Base-by-base conservation (phyloP, 2,888 invertebrate species). In the Melinopterus prodromus region DNA sequence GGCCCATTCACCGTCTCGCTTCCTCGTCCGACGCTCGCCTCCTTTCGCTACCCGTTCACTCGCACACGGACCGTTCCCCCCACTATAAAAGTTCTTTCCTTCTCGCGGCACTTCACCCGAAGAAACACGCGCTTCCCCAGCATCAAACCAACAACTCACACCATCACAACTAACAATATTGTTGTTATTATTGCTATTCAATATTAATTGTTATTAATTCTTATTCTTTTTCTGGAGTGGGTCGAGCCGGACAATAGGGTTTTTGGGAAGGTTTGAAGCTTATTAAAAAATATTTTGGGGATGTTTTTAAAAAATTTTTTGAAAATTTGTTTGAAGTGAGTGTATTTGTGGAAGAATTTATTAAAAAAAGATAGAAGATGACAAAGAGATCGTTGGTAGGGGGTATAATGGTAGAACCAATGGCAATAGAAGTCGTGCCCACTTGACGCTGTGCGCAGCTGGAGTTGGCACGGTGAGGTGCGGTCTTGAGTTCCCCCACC, bases 391-490 rank as follows among this genome's bases (percentile, higher is more conserved):
- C 12, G 72, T 26, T 16, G 88, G 88, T 87, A 89, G 88, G 89
- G 89, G 88, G 74, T 74, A 86, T 82, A 86, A 85, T 89, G 90
- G 89, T 90, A 89, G 90, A 90, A 90, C 92, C 92, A 92, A 92
- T 92, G 89, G 91, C 91, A 90, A 91, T 90, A 88, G 90, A 90
- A 91, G 91, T 91, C 91, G 91, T 91, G 89, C 88, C 88, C 89
- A 88, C 88, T 87, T 86, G 84, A 85, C 85, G 86, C 86, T 86
- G 87, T 89, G 89, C 89, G 89, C 89, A 88, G 87, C 87, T 84
- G 87, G 86, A 87, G 53, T 53, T 53, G 53, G 53, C 53, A 53
- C 53, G 53, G 87, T 85, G 86, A 87, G 86, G 87, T 87, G 74
- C 74, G 74, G 74, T 74, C 74, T 74, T n/a, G 35, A 84, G 83